Conservation (phyloP, 2,888 invertebrate species). For the Psococerastis gibbosa region DNA sequence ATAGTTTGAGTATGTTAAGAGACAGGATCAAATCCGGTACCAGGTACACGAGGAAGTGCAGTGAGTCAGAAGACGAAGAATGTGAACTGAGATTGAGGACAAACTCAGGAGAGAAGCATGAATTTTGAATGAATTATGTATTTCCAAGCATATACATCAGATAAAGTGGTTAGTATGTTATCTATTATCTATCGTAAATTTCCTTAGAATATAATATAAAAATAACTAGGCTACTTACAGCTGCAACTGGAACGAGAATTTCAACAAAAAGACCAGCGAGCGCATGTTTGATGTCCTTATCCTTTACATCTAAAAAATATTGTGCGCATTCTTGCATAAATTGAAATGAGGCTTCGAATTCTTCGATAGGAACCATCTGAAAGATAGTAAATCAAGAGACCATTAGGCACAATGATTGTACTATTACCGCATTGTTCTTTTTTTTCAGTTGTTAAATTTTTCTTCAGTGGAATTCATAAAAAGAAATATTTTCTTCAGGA, state of each 20-base stretch:
- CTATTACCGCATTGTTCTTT: no score
- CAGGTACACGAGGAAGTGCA: no score
- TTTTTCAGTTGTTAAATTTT: no score
- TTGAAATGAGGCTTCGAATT: constrained; percentile 95
- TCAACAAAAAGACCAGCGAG: constrained; percentile 96
- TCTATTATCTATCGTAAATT: constrained; percentile 10
- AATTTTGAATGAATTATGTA: constrained; percentile 9
- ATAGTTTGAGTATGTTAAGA: no score
- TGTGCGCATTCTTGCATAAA: constrained; percentile 97
- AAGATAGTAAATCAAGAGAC: no score
- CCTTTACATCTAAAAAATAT: constrained; percentile 94
- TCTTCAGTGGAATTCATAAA: no score
- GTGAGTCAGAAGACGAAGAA: constrained; percentile 16
- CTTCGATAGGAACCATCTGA: constrained; percentile 96
- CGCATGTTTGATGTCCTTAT: constrained; percentile 95
- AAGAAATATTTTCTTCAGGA: no score
- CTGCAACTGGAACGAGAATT: constrained; percentile 94
- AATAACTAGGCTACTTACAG: no score
- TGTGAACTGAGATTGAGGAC: neutral
- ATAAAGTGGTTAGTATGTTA: constrained; percentile 8
- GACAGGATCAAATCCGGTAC: no score
- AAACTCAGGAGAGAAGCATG: constrained; percentile 8
- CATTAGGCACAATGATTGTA: no score
- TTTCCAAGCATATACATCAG: no score
- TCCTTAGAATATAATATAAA: constrained; percentile 5